Conservation (phyloP, 1,140 invertebrate genomes). For the Teleogryllus occipitalis region DNA sequence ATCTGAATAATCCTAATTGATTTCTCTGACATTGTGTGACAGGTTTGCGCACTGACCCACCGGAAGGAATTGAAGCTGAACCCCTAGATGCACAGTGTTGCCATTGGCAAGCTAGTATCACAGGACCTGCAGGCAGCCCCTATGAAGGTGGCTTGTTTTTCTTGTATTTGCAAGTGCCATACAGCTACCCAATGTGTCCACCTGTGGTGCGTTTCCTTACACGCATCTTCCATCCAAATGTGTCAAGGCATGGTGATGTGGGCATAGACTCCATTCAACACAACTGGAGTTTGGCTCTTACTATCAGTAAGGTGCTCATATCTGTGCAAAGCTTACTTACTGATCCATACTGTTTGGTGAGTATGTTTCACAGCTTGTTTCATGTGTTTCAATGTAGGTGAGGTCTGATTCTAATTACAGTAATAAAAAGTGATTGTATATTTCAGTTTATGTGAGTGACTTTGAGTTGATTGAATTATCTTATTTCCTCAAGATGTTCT, state of each 20-base stretch:
- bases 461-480: too few species aligned
- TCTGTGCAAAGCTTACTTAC: slow-evolving; percentile 87
- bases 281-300: slow-evolving; percentile 90
- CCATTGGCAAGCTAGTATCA: slow-evolving; percentile 88
- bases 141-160: slow-evolving; percentile 94
- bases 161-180: slow-evolving; percentile 66
- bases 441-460: too few species aligned
- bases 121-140: slow-evolving; percentile 79
- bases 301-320: slow-evolving; percentile 81
- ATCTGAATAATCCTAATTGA: not conserved
- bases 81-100: slow-evolving; percentile 72
- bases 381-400: too few species aligned
- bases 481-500: too few species aligned
- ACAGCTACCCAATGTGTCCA: slow-evolving; percentile 83
- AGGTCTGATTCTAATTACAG: too few species aligned
- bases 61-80: slow-evolving; percentile 81
- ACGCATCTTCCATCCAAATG: slow-evolving; percentile 90
- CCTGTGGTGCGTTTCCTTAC: slow-evolving; percentile 83
- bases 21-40: not conserved
- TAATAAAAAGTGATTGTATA: too few species aligned
- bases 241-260: slow-evolving; percentile 91
- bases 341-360: slow-evolving; percentile 78
- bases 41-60: slow-evolving; percentile 68
- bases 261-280: slow-evolving; percentile 92
- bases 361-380: slow-evolving; percentile 23